Percentiles rank a stretch among this genome's conserved stretches.
phyloP scores from a whole-genome alignment of 2,888 invertebrate genomes.

The Dynastes grantii region DNA sequence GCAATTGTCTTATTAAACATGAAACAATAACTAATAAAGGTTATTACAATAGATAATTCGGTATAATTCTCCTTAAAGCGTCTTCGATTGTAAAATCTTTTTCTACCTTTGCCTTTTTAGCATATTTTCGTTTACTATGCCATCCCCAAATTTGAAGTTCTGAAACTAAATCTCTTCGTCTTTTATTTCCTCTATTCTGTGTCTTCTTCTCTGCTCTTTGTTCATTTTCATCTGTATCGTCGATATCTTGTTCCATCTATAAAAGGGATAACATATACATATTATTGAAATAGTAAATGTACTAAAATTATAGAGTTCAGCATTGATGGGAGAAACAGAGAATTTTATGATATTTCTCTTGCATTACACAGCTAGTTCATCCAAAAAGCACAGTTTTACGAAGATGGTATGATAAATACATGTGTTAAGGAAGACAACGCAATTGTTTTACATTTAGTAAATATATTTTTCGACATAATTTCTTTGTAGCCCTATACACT shows the following conservation, averaged over 20 bases:
- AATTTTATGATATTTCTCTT: too few relatives aligned
- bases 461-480: too few relatives aligned
- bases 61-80: constrained; percentile 79
- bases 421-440: too few relatives aligned
- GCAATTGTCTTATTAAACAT: constrained; percentile 47
- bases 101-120: constrained; percentile 74
- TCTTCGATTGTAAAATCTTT: constrained; percentile 79
- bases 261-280: constrained; percentile 29
- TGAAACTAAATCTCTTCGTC: constrained; percentile 82
- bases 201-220: constrained; percentile 62
- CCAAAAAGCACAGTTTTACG: too few relatives aligned
- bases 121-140: constrained; percentile 77
- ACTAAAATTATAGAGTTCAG: not conserved
- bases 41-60: constrained; percentile 73
- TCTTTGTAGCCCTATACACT: too few relatives aligned
- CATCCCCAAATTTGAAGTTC: constrained; percentile 86
- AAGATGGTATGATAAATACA: too few relatives aligned
- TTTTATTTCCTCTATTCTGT: constrained; percentile 68
- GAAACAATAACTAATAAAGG: constrained; percentile 4
- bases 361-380: too few relatives aligned
- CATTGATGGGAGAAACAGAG: too few relatives aligned
- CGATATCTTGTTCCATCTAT: constrained; percentile 65
- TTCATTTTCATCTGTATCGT: constrained; percentile 67
- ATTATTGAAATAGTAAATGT: constrained; percentile 7
- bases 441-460: too few relatives aligned